Evolutionary conservation across 2,888 invertebrate genomes (phyloP).

Genomic region (Temnothorax unifasciatus): DNA sequence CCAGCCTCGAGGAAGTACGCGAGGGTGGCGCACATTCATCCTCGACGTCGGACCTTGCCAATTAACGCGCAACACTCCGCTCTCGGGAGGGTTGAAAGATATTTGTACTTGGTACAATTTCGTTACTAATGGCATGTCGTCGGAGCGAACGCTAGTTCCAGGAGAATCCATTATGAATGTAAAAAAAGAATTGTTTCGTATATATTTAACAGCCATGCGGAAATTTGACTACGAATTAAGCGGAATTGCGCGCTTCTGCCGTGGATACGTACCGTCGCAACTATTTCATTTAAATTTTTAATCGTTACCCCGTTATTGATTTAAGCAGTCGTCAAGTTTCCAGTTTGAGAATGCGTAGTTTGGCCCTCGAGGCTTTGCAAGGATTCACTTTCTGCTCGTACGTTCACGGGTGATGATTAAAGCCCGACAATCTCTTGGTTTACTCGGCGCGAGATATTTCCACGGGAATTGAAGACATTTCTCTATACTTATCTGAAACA

Average conservation of each 20-base stretch:
- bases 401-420: slow-evolving; percentile 6
- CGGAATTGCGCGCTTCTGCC: background rate
- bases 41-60: slow-evolving; percentile 71
- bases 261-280: background rate
- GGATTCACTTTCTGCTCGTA: background rate
- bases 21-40: slow-evolving; percentile 59
- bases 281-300: background rate
- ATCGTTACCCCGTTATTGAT: slow-evolving; percentile 31
- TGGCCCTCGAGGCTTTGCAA: background rate
- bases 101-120: slow-evolving; percentile 67
- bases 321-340: slow-evolving; percentile 1
- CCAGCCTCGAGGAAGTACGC: slow-evolving; percentile 36
- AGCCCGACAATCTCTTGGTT: slow-evolving; percentile 7
- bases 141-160: background rate
- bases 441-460: slow-evolving; percentile 13
- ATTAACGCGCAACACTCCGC: slow-evolving; percentile 71
- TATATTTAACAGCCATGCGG: background rate
- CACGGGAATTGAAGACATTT: slow-evolving; percentile 34
- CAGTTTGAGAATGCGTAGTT: background rate
- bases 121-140: slow-evolving; percentile 56
- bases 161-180: background rate
- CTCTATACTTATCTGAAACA: slow-evolving; percentile 74
- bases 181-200: background rate
- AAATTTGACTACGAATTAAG: slow-evolving; percentile 20
- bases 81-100: slow-evolving; percentile 49